Evolutionary conservation across 2,888 invertebrate species (phyloP), one percentile per base, ranked within the genome.

Genomic region (Ditylenchus weischeri): DNA sequence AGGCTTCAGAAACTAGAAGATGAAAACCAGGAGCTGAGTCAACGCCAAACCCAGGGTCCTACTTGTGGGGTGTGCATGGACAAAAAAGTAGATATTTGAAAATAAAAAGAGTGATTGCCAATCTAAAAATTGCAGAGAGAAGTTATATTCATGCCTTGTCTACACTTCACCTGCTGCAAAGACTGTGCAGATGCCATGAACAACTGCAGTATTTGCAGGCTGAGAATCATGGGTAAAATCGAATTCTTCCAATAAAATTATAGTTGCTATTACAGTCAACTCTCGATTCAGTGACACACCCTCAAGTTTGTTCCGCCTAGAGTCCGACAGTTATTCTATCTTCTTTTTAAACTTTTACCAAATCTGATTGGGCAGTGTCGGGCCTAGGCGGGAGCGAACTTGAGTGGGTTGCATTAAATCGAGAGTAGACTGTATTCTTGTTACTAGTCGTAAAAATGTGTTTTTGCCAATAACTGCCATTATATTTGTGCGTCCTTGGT

Each of bases 161-260:
- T 71, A 7, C 70, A 70, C 54, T 70, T 70, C 47, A 70, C 65
- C 15, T 70, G 70, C 57, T 70, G 70, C 47, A 71, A 69, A 11
- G 8, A 21, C 1, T 70, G 70, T 57, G 64, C 71, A 10, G 65
- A 68, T 23, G 51, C 60, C 29, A 68, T 64, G 48, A 66, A 70
- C 19, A 65, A 72, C 49, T 70, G 70, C 50, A 69, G 50, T n/a
- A 70, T 70, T 35, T 70, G 70, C 50, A 69, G 70, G 19, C 50
- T 60, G 18, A 49, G 72, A 49, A 72, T 70, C 43, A 72, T 72
- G 72, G 70, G 70, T 54, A 70, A 70, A 54, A 72, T 70, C 62
- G 72, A 70, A 59, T 73, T 70, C 49, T 70, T 71, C 63, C 70
- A 70, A 60, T 70, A 69, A 54, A 54, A 1, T 15, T 18, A 54